Conservation (phyloP, 2,113 vertebrate species). For the Eolophus roseicapilla region DNA sequence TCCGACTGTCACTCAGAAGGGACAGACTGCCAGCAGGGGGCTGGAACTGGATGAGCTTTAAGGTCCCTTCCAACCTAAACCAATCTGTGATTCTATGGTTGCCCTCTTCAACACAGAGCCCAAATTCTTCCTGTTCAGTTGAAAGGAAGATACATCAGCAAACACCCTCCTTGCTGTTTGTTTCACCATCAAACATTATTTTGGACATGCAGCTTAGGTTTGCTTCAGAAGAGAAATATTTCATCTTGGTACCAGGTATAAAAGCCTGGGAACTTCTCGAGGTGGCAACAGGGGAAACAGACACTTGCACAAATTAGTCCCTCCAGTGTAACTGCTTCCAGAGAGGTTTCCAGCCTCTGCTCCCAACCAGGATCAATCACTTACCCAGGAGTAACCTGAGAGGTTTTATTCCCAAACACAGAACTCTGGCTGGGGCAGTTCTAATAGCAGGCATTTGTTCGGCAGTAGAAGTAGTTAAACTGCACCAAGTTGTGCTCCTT, state of each 20-base stretch:
- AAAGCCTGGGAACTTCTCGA: not conserved
- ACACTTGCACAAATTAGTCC: not conserved
- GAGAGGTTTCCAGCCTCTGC: not conserved
- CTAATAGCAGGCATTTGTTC: not conserved
- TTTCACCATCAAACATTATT: not conserved
- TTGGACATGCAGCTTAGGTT: not conserved
- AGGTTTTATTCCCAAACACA: not conserved
- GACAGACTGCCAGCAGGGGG: not conserved
- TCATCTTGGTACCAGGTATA: not conserved
- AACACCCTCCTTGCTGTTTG: not conserved
- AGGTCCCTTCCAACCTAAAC: not conserved
- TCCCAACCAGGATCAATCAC: not conserved
- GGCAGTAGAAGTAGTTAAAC: not conserved
- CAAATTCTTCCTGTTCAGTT: not conserved
- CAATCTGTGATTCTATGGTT: not conserved
- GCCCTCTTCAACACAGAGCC: not conserved
- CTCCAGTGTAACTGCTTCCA: not conserved
- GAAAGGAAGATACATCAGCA: not conserved
- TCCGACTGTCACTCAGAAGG: accelerated
- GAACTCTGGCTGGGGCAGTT: not conserved
- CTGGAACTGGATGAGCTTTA: not conserved
- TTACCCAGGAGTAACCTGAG: too few relatives aligned
- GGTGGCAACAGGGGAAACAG: not conserved
- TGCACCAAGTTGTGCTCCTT: too few relatives aligned
- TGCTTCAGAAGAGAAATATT: not conserved